Percentiles rank a stretch among this genome's conserved stretches.
These are phyloP conservation scores for Menura novaehollandiae DNA, from an alignment of 2,113 vertebrate genomes.

Conservation along the genomic window DNA sequence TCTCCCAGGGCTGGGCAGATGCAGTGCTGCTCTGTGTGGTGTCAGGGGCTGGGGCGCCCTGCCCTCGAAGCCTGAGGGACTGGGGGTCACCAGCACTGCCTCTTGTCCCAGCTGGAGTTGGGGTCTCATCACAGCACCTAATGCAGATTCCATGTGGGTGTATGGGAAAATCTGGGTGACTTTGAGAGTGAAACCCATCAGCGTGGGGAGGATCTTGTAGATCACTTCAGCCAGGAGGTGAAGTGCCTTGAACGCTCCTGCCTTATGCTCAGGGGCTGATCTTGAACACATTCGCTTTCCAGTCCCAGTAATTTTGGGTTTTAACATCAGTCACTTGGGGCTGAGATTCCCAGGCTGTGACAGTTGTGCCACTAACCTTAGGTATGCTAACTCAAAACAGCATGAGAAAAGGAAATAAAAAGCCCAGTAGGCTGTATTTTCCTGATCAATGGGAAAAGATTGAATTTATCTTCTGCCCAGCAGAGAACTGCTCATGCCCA, in stretches of 20 bases:
- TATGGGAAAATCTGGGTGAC: background rate
- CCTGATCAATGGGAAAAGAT: background rate
- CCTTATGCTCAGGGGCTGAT: background rate
- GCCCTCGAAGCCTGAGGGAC: accelerated
- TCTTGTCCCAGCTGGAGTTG: accelerated
- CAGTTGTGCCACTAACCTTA: background rate
- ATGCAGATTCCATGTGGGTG: background rate
- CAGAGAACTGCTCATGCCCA: background rate
- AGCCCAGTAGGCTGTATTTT: background rate
- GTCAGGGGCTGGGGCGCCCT: background rate
- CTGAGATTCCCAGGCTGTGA: background rate
- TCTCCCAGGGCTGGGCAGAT: background rate
- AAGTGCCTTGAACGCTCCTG: background rate
- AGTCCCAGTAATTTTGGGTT: background rate
- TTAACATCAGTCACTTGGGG: background rate
- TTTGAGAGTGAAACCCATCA: background rate
- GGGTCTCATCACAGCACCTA: background rate
- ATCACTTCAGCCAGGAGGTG: background rate
- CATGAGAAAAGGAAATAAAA: background rate
- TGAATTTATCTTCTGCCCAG: background rate
- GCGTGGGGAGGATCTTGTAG: background rate
- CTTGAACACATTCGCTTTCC: accelerated
- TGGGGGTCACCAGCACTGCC: background rate
- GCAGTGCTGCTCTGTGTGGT: background rate
- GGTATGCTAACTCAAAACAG: background rate